Base-by-base conservation (phyloP, 2,113 vertebrate species). In the Archocentrus centrarchus region DNA sequence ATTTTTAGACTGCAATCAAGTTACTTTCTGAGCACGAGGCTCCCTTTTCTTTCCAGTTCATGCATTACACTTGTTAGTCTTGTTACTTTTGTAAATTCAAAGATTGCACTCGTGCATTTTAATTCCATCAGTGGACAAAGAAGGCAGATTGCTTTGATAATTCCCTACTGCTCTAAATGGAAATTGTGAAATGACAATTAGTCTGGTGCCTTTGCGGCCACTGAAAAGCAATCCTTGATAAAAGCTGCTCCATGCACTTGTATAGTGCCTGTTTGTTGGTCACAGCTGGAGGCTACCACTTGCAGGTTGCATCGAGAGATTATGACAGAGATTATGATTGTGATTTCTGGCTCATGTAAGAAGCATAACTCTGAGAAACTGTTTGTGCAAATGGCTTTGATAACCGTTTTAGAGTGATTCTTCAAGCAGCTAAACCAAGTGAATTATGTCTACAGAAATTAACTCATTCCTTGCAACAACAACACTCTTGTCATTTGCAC, bases 221-320 rank as follows among this genome's bases (percentile, higher is more conserved):
- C 85, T 80, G 82, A 77, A 68, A 81, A 86, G 75, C 47, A 20
- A 66, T 79, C 89, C 85, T 87, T 90, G 75, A 83, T 92, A 90
- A 92, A 85, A 86, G 66, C 66, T 77, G 84, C 91, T 91, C 89
- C 89, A 70, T 81, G 83, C 90, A 84, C 84, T 84, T 82, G 75
- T 39, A 59, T 61, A 24, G 37, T 59, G 79, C 79, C 88, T 87
- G 86, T 81, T 39, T 88, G 89, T 77, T 88, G 82, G 77, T 88
- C 87, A 82, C 91, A 91, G 88, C 90, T 91, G 82, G 90, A 90
- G 75, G 75, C 82, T 20, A 76, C 83, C 85, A 80, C 76, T 84
- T 82, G 20, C 81, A 77, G 80, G 86, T 86, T 91, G 81, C 81
- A 79, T 84, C 79, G 86, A 47, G 24, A 81, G 70, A 88, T 53